Base-by-base conservation (phyloP, 2,113 vertebrate species). In the Lasiurus cinereus region DNA sequence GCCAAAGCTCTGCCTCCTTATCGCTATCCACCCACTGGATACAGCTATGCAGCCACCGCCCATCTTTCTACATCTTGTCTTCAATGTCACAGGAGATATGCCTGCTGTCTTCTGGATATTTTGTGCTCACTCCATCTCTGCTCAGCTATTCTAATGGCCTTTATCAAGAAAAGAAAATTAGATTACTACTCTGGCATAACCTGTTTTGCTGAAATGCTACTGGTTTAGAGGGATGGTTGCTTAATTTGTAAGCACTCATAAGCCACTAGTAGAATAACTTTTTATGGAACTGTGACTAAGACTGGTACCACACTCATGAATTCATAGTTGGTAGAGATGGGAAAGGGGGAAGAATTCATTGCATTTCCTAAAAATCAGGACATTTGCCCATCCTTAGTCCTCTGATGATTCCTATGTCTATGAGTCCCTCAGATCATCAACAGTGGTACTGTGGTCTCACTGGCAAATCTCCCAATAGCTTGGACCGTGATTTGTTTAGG, bases 101-200 rank as follows among this genome's bases (percentile, higher is more conserved):
- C 56, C 33, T 69, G 5, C 74, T 91, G 73, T 92, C 80, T 92
- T 92, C 56, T 86, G 64, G 46, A 72, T 88, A 73, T 39, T 62
- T 73, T 88, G 31, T 82, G 73, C 56, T 95, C 67, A 74, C 48
- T 84, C 73, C 14, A 77, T 90, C 88, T 85, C 90, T 80, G 43
- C 54, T 94, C 84, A 96, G 80, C 76, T 80, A 66, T 92, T 92
- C 90, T 95, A 94, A 95, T 59, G 29, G n/a, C 50, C 69, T 95
- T 91, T 94, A 94, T 93, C 72, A 86, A 88, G 92, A 96, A 96
- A 82, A 52, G 88, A 62, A 95, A 96, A 96, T 96, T 90, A 94
- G 88, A 96, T 96, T 92, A 90, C 54, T 88, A 90, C 54, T 79
- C 88, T 79, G 85, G 84, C 82, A 86, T 91, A 93, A 96, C 88